A percentile compares a stretch with the other conserved stretches of the same genome.
Conservation (phyloP, 2,113 vertebrate genomes). For the Peucedramus taeniatus region DNA sequence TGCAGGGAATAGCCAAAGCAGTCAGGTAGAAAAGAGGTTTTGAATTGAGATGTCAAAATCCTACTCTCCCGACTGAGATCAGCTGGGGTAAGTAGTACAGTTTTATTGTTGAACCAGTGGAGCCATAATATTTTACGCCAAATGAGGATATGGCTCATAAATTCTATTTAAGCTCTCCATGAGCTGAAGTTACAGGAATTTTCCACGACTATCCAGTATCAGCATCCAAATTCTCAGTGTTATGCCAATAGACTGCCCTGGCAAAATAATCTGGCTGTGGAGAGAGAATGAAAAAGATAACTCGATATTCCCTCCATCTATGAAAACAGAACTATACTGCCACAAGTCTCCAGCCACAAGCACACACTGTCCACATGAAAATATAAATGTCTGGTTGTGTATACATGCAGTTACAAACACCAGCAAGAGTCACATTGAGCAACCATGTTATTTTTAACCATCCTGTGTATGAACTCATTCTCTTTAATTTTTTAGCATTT, state of each 20-base stretch:
- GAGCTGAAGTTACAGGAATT: slow-evolving; percentile 58
- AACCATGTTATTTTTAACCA: background rate
- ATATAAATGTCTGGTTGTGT: background rate
- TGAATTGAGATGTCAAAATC: slow-evolving; percentile 11
- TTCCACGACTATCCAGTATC: slow-evolving; percentile 43
- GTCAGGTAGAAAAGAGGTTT: slow-evolving; percentile 24
- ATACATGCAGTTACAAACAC: background rate
- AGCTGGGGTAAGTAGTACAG: background rate
- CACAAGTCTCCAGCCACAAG: background rate
- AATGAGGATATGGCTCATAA: slow-evolving; percentile 51
- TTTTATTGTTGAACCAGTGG: slow-evolving; percentile 14
- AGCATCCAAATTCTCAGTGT: slow-evolving; percentile 26
- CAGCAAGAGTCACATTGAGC: background rate
- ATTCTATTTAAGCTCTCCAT: slow-evolving; percentile 48
- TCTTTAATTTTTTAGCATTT: background rate
- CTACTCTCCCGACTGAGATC: background rate
- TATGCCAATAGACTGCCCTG: slow-evolving; percentile 27
- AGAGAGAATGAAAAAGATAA: slow-evolving; percentile 8
- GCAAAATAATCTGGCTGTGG: slow-evolving; percentile 1
- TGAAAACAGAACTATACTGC: background rate
- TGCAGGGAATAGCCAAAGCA: background rate
- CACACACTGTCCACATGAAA: background rate
- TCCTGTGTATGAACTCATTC: background rate
- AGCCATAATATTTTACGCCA: slow-evolving; percentile 16
- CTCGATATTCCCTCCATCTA: background rate